Percentiles rank a stretch among this genome's conserved stretches.
These are phyloP conservation scores for Caenorhabditis zanzibari DNA, from an alignment of 2,888 invertebrate genomes.

Conservation along the genomic window DNA sequence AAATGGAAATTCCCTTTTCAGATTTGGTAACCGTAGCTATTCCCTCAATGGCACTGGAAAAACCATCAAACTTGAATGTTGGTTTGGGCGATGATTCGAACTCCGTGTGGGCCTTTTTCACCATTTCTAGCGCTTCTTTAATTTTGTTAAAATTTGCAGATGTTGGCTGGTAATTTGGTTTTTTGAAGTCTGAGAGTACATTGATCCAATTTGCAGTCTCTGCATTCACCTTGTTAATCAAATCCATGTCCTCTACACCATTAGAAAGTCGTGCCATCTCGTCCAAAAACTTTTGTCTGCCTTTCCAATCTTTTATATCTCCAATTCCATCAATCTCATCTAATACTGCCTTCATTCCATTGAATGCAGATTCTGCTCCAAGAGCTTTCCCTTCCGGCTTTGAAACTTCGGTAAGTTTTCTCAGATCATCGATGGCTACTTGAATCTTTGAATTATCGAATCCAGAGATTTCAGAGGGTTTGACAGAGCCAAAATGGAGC, in stretches of 20 bases:
- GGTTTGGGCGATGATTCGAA: no score
- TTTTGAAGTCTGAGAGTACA: no score
- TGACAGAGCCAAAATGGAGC: background rate
- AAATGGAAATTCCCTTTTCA: no score
- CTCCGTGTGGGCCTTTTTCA: no score
- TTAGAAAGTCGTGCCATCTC: background rate
- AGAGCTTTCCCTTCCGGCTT: background rate
- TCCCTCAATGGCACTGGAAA: no score
- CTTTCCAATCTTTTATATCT: background rate
- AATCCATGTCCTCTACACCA: background rate
- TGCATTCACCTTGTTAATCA: background rate
- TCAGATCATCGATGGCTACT: background rate
- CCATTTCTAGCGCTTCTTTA: background rate
- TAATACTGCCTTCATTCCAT: background rate
- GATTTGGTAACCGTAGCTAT: no score
- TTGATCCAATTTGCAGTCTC: no score
- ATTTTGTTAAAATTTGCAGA: background rate
- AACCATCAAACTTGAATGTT: no score
- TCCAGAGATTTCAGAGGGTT: background rate
- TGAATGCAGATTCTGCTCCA: background rate
- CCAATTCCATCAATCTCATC: conserved; percentile 3
- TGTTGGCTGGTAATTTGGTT: background rate
- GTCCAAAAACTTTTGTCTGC: background rate
- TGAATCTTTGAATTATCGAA: background rate
- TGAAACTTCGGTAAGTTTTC: background rate